Conservation (phyloP, 2,113 vertebrate genomes). For the Isurus oxyrinchus region DNA sequence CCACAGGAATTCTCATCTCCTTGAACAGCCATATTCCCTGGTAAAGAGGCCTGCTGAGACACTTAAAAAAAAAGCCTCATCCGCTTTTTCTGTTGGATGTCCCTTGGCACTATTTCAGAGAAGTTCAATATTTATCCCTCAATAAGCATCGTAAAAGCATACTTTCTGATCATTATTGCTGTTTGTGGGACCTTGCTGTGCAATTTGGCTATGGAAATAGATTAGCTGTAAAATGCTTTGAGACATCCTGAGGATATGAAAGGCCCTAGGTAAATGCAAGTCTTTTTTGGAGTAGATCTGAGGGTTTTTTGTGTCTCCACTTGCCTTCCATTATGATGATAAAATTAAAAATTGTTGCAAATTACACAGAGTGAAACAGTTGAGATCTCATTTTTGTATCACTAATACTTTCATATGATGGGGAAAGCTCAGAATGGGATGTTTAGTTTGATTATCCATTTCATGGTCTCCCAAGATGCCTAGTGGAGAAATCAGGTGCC, state of each 20-base stretch:
- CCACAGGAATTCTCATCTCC: not conserved
- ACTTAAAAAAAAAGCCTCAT: not conserved
- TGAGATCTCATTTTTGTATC: not conserved
- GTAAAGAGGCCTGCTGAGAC: not conserved
- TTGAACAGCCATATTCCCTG: not conserved
- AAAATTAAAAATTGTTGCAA: not conserved
- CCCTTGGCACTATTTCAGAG: not conserved
- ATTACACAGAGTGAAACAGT: not conserved
- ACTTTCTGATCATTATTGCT: no score
- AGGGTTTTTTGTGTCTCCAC: not conserved
- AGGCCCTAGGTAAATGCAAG: not conserved
- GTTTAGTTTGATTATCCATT: no score
- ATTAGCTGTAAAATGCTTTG: not conserved
- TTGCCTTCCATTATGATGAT: not conserved
- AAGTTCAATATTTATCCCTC: no score
- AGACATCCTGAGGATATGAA: not conserved
- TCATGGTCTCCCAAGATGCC: no score
- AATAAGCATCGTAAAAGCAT: no score
- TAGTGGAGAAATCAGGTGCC: no score
- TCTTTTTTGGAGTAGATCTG: not conserved
- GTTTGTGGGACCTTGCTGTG: no score
- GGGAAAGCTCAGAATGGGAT: no score
- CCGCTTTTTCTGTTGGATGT: not conserved
- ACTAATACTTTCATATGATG: no score
- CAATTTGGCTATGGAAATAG: no score